phyloP scores from a whole-genome alignment of 2,113 vertebrate genomes.

The Chinchilla lanigera region DNA sequence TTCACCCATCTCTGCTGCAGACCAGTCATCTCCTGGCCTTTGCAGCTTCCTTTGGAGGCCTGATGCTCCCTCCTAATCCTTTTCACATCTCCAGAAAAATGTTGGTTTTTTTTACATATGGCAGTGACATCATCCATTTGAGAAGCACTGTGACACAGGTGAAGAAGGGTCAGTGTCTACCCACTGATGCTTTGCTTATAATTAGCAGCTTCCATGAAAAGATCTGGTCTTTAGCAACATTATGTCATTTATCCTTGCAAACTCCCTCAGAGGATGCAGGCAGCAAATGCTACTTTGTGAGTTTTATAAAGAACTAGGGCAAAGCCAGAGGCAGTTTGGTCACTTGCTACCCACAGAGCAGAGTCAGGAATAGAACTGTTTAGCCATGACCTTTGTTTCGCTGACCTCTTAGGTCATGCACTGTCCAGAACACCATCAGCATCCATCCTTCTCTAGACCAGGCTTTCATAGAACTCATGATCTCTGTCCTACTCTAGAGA shows the following conservation, averaged over 20 bases:
- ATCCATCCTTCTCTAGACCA: background rate
- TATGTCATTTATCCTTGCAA: constrained; percentile 51
- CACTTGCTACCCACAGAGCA: background rate
- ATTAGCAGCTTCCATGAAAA: constrained; percentile 58
- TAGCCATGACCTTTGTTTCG: background rate
- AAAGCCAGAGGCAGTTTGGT: constrained; percentile 12
- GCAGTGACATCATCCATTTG: background rate
- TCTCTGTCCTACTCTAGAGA: background rate
- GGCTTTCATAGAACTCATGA: background rate
- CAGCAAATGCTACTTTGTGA: background rate
- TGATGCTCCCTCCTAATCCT: background rate
- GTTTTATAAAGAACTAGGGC: background rate
- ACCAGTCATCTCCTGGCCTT: background rate
- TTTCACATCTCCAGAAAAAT: background rate
- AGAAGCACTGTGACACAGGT: constrained; percentile 4
- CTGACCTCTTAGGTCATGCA: background rate
- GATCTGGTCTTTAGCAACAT: background rate
- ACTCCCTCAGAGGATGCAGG: background rate
- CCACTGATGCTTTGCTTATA: constrained; percentile 6
- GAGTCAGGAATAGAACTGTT: background rate
- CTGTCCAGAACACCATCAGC: background rate
- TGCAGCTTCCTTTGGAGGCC: background rate
- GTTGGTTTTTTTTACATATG: background rate
- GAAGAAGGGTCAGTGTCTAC: background rate
- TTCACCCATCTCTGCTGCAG: background rate